Conservation (phyloP, 2,797 vertebrate species). For the Leptoclinus maculatus region DNA sequence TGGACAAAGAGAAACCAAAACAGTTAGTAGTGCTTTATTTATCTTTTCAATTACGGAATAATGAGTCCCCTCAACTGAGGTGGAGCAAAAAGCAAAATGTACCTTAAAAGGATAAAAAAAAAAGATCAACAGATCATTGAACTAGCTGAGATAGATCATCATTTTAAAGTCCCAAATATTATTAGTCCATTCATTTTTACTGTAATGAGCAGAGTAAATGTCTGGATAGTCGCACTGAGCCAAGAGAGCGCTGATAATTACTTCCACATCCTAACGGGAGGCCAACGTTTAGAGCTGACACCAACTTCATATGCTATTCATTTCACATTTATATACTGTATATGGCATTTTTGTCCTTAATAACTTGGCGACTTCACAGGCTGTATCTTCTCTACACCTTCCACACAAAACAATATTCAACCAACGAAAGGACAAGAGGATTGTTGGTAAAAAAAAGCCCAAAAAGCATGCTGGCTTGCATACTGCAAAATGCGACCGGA, state of each 20-base stretch:
- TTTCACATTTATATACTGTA: conserved; percentile 13
- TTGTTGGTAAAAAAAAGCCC: no score
- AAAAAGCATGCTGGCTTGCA: no score
- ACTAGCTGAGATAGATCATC: not conserved
- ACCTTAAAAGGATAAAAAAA: not conserved
- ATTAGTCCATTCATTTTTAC: conserved; percentile 20
- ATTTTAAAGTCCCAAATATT: not conserved
- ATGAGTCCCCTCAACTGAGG: not conserved
- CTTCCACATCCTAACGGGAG: conserved; percentile 19
- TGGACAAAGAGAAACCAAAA: conserved; percentile 59
- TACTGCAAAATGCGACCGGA: no score
- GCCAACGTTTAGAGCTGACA: conserved; percentile 12
- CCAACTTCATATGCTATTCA: conserved; percentile 6
- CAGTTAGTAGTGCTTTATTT: conserved; percentile 11
- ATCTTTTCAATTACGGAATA: not conserved
- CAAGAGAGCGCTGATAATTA: conserved; percentile 15
- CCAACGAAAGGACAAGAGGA: not conserved
- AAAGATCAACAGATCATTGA: not conserved
- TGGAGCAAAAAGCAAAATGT: not conserved
- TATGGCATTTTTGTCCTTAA: conserved; percentile 3
- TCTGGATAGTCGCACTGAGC: conserved; percentile 18
- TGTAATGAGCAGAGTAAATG: conserved; percentile 29
- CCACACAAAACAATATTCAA: conserved; percentile 14
- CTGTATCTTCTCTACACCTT: conserved; percentile 18
- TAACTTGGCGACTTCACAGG: conserved; percentile 4